These are phyloP conservation scores for Rotaria magnacalcarata DNA, from an alignment of 2,888 invertebrate species.

Conservation along the genomic window DNA sequence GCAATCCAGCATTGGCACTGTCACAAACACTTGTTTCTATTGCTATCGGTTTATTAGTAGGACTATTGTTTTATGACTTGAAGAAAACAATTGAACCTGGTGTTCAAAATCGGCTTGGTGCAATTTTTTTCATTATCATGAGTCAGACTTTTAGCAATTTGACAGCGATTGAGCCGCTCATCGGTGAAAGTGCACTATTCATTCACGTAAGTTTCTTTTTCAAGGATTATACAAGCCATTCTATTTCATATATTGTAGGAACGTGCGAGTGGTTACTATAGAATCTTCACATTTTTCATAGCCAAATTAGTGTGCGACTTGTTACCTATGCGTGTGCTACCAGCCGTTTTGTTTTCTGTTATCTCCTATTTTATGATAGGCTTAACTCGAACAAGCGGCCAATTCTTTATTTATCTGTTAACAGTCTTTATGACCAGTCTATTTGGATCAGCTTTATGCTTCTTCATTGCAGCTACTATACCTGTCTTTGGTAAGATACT, in stretches of 20 bases:
- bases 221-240: no score
- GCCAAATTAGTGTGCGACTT: conserved; percentile 57
- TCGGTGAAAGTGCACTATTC: conserved; percentile 50
- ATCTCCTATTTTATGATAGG: conserved; percentile 57
- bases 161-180: conserved; percentile 54
- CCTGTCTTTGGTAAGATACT: conserved; percentile 50
- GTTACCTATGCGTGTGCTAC: conserved; percentile 54
- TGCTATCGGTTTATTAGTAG: conserved; percentile 56
- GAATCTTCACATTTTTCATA: conserved; percentile 56
- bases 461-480: conserved; percentile 54
- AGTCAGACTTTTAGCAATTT: conserved; percentile 59
- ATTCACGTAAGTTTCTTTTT: conserved; percentile 51
- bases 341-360: conserved; percentile 52
- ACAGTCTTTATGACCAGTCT: conserved; percentile 53
- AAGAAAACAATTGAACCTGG: conserved; percentile 52
- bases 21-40: conserved; percentile 52
- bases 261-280: conserved; percentile 58
- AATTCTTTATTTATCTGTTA: conserved; percentile 55
- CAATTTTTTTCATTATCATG: conserved; percentile 59
- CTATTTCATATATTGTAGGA: conserved; percentile 45
- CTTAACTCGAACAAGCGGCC: conserved; percentile 50
- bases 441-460: conserved; percentile 54
- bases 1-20: not conserved
- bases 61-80: conserved; percentile 55
- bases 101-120: conserved; percentile 57